These are phyloP conservation scores for Rhizomys pruinosus DNA, from an alignment of 2,113 vertebrate genomes.

Conservation along the genomic window DNA sequence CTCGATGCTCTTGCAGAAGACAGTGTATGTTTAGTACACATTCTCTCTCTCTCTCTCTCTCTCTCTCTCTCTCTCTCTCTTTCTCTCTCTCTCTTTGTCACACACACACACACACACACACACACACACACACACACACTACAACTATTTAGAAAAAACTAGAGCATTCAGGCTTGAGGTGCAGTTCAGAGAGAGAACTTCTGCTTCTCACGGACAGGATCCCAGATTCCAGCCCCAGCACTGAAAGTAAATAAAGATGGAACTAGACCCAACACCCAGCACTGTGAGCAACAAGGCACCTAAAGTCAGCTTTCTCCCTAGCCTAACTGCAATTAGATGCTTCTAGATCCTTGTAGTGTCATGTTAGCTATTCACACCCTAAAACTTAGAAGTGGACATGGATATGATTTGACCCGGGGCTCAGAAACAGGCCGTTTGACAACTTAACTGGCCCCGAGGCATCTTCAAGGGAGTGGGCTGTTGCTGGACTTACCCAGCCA, in stretches of 20 bases:
- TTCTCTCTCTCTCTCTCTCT: no score
- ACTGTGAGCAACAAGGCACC: background rate
- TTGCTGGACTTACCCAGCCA: fast-evolving
- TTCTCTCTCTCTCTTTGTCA: no score
- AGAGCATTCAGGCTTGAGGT: no score
- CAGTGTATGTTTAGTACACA: no score
- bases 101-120: no score
- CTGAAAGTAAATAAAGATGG: background rate
- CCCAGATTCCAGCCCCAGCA: background rate
- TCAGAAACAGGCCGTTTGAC: background rate
- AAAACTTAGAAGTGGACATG: background rate
- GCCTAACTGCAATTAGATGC: background rate
- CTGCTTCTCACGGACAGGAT: background rate
- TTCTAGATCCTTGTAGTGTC: background rate
- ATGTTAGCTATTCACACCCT: background rate
- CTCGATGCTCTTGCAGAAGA: background rate
- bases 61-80: no score
- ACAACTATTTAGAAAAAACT: background rate
- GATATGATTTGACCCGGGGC: fast-evolving
- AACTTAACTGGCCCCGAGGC: fast-evolving
- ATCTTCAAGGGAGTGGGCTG: background rate
- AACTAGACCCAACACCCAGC: background rate
- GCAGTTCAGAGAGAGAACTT: background rate
- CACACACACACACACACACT: no score
- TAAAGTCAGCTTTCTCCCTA: no score